These are phyloP conservation scores for Ispidina lecontei DNA, from an alignment of 2,797 vertebrate species.

Conservation along the genomic window DNA sequence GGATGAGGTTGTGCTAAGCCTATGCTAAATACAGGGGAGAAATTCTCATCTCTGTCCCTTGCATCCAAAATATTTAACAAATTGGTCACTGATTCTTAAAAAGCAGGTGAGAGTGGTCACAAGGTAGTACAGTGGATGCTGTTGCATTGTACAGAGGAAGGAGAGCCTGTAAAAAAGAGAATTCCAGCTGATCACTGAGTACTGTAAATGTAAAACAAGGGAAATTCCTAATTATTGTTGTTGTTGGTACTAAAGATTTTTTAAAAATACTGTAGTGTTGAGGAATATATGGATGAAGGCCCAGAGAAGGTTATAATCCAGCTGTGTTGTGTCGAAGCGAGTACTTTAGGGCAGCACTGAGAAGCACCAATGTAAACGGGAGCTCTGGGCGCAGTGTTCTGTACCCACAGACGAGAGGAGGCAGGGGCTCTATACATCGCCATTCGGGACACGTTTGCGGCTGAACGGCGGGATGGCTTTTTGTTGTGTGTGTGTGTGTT, in stretches of 20 bases:
- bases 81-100: background rate
- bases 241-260: background rate
- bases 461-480: background rate
- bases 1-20: background rate
- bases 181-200: background rate
- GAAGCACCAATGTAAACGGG: accelerated
- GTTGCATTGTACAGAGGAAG: background rate
- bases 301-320: background rate
- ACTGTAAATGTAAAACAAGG: background rate
- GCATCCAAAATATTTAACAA: background rate
- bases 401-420: no score
- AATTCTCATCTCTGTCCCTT: background rate
- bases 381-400: background rate
- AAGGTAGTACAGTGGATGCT: background rate
- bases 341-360: background rate
- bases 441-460: no score
- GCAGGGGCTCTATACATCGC: no score
- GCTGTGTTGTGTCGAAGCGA: background rate
- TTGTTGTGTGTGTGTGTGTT: background rate
- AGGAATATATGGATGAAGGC: background rate
- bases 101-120: background rate
- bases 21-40: background rate
- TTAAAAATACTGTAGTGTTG: background rate
- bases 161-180: background rate
- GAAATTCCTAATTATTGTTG: background rate